phyloP scores from a whole-genome alignment of 2,797 vertebrate species.

The Agapornis canus region DNA sequence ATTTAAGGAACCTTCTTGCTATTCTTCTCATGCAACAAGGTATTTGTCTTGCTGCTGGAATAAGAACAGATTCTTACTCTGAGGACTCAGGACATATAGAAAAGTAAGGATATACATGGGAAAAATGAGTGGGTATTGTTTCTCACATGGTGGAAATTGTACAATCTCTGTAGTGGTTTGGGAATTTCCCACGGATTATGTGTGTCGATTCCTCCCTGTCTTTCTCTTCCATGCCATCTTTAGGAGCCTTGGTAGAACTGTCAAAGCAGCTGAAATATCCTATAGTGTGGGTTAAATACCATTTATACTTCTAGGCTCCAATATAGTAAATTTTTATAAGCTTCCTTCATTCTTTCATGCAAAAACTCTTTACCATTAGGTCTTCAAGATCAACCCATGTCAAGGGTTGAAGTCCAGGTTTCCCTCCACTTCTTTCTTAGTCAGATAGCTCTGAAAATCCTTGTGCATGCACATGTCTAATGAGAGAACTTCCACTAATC shows the following conservation, averaged over 20 bases:
- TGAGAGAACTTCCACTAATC: rapidly evolving
- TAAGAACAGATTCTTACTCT: not conserved
- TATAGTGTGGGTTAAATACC: not conserved
- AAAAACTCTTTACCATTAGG: not conserved
- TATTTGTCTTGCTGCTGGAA: not conserved
- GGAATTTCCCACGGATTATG: not conserved
- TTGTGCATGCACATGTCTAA: rapidly evolving
- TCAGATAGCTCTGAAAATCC: not conserved
- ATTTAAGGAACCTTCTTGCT: rapidly evolving
- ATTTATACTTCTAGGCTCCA: not conserved
- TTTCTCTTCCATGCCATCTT: not conserved
- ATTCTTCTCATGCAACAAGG: not conserved
- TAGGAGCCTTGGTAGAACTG: not conserved
- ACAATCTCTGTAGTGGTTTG: not conserved
- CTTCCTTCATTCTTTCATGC: not conserved
- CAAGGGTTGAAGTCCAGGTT: not conserved
- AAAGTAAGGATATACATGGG: not conserved
- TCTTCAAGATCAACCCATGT: not conserved
- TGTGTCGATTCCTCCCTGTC: not conserved
- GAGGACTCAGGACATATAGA: not conserved
- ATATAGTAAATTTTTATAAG: not conserved
- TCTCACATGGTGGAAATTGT: not conserved
- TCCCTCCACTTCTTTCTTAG: not conserved
- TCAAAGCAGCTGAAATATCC: not conserved
- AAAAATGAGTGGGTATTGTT: not conserved